phyloP scores from a whole-genome alignment of 2,888 invertebrate species.

The Ochropacha duplaris region DNA sequence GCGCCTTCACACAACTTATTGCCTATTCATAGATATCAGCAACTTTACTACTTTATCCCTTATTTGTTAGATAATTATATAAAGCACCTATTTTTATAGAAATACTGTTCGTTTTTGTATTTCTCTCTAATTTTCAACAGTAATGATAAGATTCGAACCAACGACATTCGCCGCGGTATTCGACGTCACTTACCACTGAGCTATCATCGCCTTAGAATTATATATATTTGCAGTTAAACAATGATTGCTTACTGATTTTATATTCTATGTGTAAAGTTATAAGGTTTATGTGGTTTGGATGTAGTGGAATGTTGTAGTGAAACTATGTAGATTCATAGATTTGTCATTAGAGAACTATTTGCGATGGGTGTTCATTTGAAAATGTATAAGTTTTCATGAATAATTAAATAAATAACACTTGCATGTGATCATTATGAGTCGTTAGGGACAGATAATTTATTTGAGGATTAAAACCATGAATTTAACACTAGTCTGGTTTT shows the following conservation, averaged over 20 bases:
- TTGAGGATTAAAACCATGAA: neutral
- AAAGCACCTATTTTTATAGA: neutral
- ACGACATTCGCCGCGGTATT: too few species aligned
- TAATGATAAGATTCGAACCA: neutral
- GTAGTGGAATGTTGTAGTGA: neutral
- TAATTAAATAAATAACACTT: neutral
- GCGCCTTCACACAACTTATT: constrained; percentile 66
- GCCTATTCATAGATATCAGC: constrained; percentile 55
- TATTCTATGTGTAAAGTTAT: neutral
- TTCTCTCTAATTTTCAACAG: neutral
- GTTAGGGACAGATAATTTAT: neutral
- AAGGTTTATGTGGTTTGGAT: neutral
- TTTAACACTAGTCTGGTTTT: neutral
- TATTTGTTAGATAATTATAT: neutral
- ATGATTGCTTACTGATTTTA: constrained; percentile 30
- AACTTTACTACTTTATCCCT: neutral
- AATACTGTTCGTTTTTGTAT: neutral
- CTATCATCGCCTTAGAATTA: too few species aligned
- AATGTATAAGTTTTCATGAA: constrained; percentile 15
- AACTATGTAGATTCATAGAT: constrained; percentile 31
- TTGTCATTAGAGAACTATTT: constrained; percentile 51
- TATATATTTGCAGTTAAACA: constrained; percentile 32
- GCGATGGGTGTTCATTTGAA: constrained; percentile 48
- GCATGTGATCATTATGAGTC: too few species aligned
- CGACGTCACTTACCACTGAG: too few species aligned